Evolutionary conservation across 2,113 vertebrate genomes (phyloP).

Genomic region (Phalacrocorax carbo): DNA sequence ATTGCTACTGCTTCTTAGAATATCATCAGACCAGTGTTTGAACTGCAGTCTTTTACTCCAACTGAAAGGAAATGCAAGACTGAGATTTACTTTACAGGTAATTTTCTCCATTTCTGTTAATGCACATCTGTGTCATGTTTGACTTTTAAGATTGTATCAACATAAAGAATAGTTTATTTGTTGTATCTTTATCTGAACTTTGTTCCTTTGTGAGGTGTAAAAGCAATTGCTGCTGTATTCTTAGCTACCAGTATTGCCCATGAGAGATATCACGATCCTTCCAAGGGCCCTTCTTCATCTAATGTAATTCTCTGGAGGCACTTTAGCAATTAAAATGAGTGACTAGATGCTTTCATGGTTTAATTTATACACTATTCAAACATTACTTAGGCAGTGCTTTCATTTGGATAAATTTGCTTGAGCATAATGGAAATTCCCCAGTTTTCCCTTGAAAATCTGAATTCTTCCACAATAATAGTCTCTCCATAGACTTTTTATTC

Average conservation of each 20-base stretch:
- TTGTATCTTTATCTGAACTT: constrained; percentile 30
- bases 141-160: neutral
- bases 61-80: neutral
- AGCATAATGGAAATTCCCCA: constrained; percentile 43
- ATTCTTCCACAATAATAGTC: neutral
- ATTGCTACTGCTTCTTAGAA: neutral
- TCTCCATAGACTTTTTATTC: neutral
- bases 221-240: neutral
- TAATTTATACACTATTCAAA: constrained; percentile 69
- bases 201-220: neutral
- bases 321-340: constrained; percentile 63
- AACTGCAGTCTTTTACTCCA: neutral
- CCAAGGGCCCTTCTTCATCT: constrained; percentile 38
- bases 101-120: neutral
- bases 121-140: neutral
- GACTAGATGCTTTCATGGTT: constrained; percentile 43
- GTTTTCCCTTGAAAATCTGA: constrained; percentile 55
- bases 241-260: constrained; percentile 2
- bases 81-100: neutral
- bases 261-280: constrained; percentile 24
- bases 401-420: constrained; percentile 59
- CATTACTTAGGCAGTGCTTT: constrained; percentile 57
- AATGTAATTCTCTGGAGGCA: constrained; percentile 15
- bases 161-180: neutral
- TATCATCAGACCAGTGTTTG: neutral